phyloP scores from a whole-genome alignment of 2,888 invertebrate genomes.

The Latrodectus elegans region DNA sequence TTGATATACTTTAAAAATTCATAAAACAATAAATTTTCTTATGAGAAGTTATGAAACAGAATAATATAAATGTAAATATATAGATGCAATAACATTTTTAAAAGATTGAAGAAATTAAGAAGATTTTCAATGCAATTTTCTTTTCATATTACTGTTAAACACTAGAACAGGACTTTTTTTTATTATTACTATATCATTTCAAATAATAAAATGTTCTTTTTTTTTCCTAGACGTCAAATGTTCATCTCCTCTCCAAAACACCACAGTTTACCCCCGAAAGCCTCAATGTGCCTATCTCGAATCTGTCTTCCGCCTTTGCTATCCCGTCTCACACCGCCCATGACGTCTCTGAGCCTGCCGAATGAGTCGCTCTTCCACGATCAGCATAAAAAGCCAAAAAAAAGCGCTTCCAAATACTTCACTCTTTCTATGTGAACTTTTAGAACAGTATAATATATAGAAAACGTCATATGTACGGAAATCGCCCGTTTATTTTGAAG shows the following conservation, averaged over 20 bases:
- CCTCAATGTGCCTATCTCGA: conserved; percentile 45
- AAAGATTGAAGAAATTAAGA: too few species aligned
- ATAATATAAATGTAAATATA: too few species aligned
- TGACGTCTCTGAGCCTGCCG: conserved; percentile 34
- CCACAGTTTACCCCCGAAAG: conserved; percentile 35
- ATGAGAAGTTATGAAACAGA: too few species aligned
- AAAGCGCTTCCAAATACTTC: conserved; percentile 59
- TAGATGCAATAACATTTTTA: too few species aligned
- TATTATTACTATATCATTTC: too few species aligned
- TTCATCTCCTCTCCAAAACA: conserved; percentile 44
- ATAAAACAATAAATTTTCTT: too few species aligned
- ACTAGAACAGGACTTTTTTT: too few species aligned
- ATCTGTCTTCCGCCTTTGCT: conserved; percentile 48
- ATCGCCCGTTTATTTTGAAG: conserved; percentile 15
- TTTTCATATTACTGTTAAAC: too few species aligned
- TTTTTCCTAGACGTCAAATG: conserved; percentile 42
- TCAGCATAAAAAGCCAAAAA: conserved; percentile 3
- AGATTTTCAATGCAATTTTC: too few species aligned
- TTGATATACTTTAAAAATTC: too few species aligned
- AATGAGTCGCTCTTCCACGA: conserved; percentile 52
- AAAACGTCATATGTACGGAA: conserved; percentile 6
- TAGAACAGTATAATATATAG: conserved; percentile 1
- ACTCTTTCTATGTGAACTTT: conserved; percentile 23
- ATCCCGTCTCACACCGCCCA: conserved; percentile 48
- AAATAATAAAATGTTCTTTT: neutral